Evolutionary conservation across 1,140 invertebrate species (phyloP).

Genomic region (Temnothorax curvispinosus): DNA sequence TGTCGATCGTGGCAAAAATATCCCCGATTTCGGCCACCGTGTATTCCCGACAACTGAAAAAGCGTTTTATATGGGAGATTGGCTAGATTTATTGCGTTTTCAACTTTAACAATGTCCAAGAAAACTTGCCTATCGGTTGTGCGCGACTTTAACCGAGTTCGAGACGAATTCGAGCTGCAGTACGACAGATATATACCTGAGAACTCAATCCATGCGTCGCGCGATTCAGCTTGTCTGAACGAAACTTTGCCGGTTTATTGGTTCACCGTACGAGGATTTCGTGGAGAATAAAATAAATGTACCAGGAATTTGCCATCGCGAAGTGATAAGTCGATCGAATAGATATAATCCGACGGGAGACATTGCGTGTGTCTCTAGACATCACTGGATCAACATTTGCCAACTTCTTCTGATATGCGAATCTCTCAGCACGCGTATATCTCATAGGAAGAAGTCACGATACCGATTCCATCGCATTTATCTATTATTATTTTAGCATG

Average conservation of each 20-base stretch:
- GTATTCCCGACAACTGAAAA: constrained; percentile 19
- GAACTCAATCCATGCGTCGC: constrained; percentile 46
- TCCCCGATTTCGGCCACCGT: neutral
- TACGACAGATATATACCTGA: constrained; percentile 22
- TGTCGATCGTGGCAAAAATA: neutral
- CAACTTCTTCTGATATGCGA: neutral
- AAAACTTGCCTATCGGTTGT: constrained; percentile 65
- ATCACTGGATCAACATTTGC: constrained; percentile 10
- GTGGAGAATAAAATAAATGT: constrained; percentile 47
- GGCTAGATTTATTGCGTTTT: constrained; percentile 74
- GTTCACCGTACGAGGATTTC: constrained; percentile 21
- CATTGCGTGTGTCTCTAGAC: neutral
- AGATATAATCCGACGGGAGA: neutral
- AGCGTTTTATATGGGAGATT: constrained; percentile 51
- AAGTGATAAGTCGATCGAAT: constrained; percentile 33
- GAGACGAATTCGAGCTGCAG: constrained; percentile 53
- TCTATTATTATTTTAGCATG: neutral
- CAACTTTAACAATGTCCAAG: constrained; percentile 76
- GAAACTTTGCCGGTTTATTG: constrained; percentile 65
- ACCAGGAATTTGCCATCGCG: neutral
- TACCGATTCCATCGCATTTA: neutral
- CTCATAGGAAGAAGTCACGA: neutral
- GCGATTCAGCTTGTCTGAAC: constrained; percentile 37
- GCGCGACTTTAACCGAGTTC: constrained; percentile 75
- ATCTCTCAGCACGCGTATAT: neutral